Percentiles rank a stretch among this genome's conserved stretches.
Evolutionary conservation across 2,797 vertebrate species (phyloP).

Genomic region (Coregonus suidteri): DNA sequence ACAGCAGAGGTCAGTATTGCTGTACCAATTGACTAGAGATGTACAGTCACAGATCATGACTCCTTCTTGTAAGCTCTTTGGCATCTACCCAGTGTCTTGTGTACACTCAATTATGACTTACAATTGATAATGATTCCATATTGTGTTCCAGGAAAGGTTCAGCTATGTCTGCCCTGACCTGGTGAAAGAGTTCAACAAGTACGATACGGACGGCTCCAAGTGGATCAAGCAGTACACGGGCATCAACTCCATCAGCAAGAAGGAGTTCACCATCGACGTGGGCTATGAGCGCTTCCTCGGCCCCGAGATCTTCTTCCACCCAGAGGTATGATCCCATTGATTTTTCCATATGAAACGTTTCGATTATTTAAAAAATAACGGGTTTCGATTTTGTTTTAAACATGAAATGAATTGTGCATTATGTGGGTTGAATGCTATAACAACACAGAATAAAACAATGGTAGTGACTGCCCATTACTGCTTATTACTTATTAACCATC

Average conservation of each 20-base stretch:
- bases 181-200: constrained; percentile 98
- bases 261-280: constrained; percentile 96
- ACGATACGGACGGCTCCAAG: constrained; percentile 94
- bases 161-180: constrained; percentile 98
- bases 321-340: constrained; percentile 78
- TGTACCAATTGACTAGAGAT: not conserved
- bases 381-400: too few relatives aligned
- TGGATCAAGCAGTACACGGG: constrained; percentile 99
- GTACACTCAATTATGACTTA: not conserved
- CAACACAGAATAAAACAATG: too few relatives aligned
- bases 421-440: too few relatives aligned
- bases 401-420: too few relatives aligned
- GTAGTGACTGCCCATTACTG: too few relatives aligned
- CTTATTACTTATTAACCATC: too few relatives aligned
- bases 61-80: not conserved
- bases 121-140: not conserved
- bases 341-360: not conserved
- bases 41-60: not conserved
- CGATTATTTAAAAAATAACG: too few relatives aligned
- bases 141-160: constrained; percentile 85
- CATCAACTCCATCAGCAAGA: constrained; percentile 94
- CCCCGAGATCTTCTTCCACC: constrained; percentile 98
- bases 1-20: constrained; percentile 50
- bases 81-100: not conserved
- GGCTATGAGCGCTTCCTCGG: constrained; percentile 97